phyloP scores from a whole-genome alignment of 2,797 vertebrate species.

The Phylloscopus collybita region DNA sequence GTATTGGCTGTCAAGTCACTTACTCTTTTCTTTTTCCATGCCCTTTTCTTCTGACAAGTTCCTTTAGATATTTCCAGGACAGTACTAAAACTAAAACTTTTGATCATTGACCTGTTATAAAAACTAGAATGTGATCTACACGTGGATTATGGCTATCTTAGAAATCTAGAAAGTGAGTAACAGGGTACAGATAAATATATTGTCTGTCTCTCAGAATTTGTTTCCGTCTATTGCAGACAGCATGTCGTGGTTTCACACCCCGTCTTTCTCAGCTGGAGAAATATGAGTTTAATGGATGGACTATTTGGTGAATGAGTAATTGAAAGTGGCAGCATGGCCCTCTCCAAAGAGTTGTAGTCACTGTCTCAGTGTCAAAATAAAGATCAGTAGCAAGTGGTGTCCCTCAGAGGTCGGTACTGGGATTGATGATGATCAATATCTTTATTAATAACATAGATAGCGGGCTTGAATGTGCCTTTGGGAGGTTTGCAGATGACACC shows the following conservation, averaged over 20 bases:
- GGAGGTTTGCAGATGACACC: not conserved
- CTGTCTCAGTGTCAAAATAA: not conserved
- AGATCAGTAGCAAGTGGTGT: not conserved
- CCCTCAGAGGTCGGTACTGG: not conserved
- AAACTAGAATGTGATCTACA: rapidly evolving
- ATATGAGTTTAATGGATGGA: not conserved
- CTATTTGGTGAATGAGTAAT: not conserved
- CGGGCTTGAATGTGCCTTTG: not conserved
- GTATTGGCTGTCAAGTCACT: not conserved
- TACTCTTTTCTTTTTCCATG: not conserved
- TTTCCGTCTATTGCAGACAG: not conserved
- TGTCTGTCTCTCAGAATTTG: not conserved
- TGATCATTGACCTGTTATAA: not conserved
- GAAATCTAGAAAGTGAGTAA: not conserved
- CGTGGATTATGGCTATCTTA: not conserved
- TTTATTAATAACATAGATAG: not conserved
- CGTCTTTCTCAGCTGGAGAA: not conserved
- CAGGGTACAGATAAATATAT: not conserved
- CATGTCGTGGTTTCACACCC: rapidly evolving
- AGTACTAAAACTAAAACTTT: not conserved
- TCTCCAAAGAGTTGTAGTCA: not conserved
- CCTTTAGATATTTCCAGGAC: not conserved
- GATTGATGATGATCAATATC: not conserved
- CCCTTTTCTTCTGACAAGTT: not conserved
- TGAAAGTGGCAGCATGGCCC: not conserved